Percentiles rank a stretch among this genome's conserved stretches.
These are phyloP conservation scores for Bombus huntii DNA, from an alignment of 1,140 invertebrate species.

Conservation along the genomic window DNA sequence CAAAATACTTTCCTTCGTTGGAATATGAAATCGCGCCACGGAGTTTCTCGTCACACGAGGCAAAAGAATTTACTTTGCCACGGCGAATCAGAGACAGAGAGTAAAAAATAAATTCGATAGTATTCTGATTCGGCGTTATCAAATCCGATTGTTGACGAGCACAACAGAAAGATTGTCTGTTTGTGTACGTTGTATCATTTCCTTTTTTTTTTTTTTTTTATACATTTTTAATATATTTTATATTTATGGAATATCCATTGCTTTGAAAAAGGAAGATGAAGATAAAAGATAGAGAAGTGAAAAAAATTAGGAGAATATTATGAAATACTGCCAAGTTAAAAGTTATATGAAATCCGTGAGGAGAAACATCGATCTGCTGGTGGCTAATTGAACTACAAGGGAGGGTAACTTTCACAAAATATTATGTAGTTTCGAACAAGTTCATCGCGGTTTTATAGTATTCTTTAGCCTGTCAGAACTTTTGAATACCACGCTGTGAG, in stretches of 20 bases:
- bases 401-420: neutral
- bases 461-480: constrained; percentile 28
- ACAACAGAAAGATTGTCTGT: neutral
- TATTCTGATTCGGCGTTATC: neutral
- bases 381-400: constrained; percentile 23
- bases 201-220: neutral
- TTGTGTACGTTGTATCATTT: neutral
- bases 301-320: neutral
- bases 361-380: neutral
- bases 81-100: constrained; percentile 44
- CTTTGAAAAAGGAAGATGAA: neutral
- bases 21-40: constrained; percentile 75
- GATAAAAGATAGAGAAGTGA: no score
- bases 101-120: constrained; percentile 33
- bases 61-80: constrained; percentile 59
- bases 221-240: neutral
- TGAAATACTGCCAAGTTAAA: neutral
- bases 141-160: neutral
- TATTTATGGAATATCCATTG: no score
- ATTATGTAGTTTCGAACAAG: neutral
- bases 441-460: constrained; percentile 12
- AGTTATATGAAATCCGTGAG: neutral
- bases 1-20: constrained; percentile 77
- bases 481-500: constrained; percentile 31
- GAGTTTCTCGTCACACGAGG: constrained; percentile 71